phyloP scores from a whole-genome alignment of 2,888 invertebrate species.

The Biston stratarius region DNA sequence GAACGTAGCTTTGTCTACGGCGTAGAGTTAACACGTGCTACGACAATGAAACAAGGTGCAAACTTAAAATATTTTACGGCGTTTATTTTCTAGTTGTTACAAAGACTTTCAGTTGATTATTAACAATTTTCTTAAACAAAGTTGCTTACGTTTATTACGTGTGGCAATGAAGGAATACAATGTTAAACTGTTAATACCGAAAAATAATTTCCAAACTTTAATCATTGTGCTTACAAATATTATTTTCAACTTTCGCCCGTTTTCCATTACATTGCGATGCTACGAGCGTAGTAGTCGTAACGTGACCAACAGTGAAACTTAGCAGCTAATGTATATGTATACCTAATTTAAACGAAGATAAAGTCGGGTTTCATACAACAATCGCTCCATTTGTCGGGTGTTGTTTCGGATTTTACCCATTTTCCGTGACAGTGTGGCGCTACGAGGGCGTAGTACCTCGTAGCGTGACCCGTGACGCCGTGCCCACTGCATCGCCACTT shows the following conservation, averaged over 20 bases:
- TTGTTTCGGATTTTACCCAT: conserved; percentile 89
- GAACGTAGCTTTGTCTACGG: too few relatives aligned
- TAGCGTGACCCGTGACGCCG: conserved; percentile 91
- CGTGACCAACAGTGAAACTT: neutral
- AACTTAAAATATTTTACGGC: too few relatives aligned
- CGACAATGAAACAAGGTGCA: too few relatives aligned
- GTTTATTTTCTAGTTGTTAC: too few relatives aligned
- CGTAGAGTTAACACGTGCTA: too few relatives aligned
- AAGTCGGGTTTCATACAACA: conserved; percentile 79
- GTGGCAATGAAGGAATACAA: neutral
- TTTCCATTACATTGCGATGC: neutral
- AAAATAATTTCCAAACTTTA: neutral
- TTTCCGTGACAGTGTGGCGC: conserved; percentile 96
- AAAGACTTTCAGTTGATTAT: too few relatives aligned
- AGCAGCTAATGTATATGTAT: neutral
- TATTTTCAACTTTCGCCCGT: neutral
- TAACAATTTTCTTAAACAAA: too few relatives aligned
- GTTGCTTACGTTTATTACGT: too few relatives aligned
- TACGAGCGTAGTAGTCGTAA: neutral
- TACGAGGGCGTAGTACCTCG: conserved; percentile 93
- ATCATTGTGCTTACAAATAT: neutral
- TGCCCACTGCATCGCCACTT: conserved; percentile 95
- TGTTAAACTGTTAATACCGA: too few relatives aligned
- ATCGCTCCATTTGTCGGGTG: conserved; percentile 66
- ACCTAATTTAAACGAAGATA: conserved; percentile 74